A percentile compares a stretch with the other conserved stretches of the same genome.
Conservation (phyloP, 2,888 invertebrate species). For the Ormyrus labotus region DNA sequence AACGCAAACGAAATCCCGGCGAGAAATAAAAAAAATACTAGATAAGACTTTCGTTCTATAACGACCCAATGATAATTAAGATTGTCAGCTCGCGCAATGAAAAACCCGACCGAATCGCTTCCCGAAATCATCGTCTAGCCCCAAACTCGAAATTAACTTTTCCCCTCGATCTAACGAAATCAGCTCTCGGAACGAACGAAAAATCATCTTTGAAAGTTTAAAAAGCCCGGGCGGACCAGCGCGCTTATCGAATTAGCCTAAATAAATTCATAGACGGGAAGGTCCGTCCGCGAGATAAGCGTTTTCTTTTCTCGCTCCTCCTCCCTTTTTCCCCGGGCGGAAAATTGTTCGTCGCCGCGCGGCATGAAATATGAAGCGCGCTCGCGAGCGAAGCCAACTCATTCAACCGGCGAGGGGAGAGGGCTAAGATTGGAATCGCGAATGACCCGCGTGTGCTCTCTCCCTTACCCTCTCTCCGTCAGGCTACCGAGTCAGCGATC, state of each 20-base stretch:
- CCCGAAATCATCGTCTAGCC: too few species aligned
- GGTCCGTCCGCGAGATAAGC: constrained; percentile 3
- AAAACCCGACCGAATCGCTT: too few species aligned
- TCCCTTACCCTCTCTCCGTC: background rate
- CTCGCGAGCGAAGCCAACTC: constrained; percentile 25
- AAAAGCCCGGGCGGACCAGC: constrained; percentile 15
- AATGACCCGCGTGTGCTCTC: constrained; percentile 30
- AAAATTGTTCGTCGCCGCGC: constrained; percentile 31
- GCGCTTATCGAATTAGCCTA: constrained; percentile 13
- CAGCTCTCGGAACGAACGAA: too few species aligned
- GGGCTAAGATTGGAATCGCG: constrained; percentile 50
- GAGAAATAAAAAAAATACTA: too few species aligned
- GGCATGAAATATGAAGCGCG: constrained; percentile 46
- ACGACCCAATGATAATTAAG: too few species aligned
- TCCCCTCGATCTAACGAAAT: too few species aligned
- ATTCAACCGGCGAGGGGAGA: constrained; percentile 6
- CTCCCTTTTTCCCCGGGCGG: background rate
- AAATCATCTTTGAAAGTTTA: background rate
- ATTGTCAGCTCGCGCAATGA: too few species aligned
- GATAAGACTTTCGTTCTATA: too few species aligned
- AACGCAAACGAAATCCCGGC: too few species aligned
- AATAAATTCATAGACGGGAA: background rate
- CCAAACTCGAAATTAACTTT: too few species aligned
- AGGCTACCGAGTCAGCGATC: constrained; percentile 28
- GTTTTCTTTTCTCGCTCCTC: constrained; percentile 25